Base-by-base conservation (phyloP, 2,113 vertebrate genomes). In the Larimichthys crocea region DNA sequence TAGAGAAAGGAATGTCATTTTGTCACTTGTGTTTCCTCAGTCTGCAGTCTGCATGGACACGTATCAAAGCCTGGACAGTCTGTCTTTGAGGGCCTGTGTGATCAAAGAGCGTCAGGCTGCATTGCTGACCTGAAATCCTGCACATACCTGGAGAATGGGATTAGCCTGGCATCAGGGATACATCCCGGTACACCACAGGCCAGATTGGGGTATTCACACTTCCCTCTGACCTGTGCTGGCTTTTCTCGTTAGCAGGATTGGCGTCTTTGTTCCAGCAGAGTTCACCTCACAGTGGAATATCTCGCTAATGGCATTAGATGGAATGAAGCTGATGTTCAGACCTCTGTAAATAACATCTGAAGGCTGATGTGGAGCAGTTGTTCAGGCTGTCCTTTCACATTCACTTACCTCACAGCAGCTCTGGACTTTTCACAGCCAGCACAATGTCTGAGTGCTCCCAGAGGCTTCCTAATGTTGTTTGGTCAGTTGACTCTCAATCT, bases 181-280 rank as follows among this genome's bases (percentile, higher is more conserved):
- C 60, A 26, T 49, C 57, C 74, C 26, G 69, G 53, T 52, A 55
- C 52, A 26, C 24, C 57, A 52, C 55, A 26, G 60, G 40, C 42
- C 35, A 35, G 61, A 64, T 40, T 53, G 15, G 29, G 26, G 42
- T 50, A 24, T 73, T 12, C n/a, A 40, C 61, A 16, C 35, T 49
- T 57, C 59, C 63, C 22, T 56, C 22, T 49, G 55, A 68, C 52
- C 59, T 74, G 60, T 62, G 60, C 61, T 74, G 46, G 72, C 84
- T 77, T 65, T 74, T 80, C 62, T 31, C 68, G 81, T 86, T 56
- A 69, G 78, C 35, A 63, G 65, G 68, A 86, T 89, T 68, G 65
- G 70, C 35, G 50, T 78, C 61, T 69, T 63, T 65, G 68, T 72
- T 75, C n/a, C 15, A 52, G 42, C 50, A 24, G 22, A 66, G 35